phyloP scores from a whole-genome alignment of 2,113 vertebrate genomes.

The Athene noctua region DNA sequence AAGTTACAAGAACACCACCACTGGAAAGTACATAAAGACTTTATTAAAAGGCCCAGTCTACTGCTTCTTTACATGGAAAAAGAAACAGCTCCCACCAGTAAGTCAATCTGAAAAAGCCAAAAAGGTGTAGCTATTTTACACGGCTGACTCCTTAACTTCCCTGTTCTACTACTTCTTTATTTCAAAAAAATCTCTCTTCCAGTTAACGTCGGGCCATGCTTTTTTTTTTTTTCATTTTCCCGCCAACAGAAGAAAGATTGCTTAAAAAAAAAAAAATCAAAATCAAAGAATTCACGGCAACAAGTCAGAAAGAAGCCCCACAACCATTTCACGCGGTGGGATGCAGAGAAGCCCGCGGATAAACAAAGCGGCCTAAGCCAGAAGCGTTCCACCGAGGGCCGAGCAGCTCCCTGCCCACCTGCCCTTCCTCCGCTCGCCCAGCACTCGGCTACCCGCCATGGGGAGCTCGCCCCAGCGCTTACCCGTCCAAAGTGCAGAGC shows the following conservation, averaged over 20 bases:
- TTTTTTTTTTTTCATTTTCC: too few relatives aligned
- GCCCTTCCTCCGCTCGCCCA: not conserved
- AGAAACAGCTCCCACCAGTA: not conserved
- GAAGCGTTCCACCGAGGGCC: not conserved
- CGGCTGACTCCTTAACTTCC: not conserved
- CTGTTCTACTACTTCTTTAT: too few relatives aligned
- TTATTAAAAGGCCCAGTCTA: not conserved
- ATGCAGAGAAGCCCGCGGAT: not conserved
- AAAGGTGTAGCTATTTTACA: not conserved
- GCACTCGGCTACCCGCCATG: not conserved
- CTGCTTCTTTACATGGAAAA: not conserved
- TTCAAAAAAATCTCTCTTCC: not conserved
- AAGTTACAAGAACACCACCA: not conserved
- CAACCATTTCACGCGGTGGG: not conserved
- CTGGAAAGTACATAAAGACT: not conserved
- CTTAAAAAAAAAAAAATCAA: not conserved
- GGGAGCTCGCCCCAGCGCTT: not conserved
- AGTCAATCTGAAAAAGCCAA: not conserved
- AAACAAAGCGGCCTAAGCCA: not conserved
- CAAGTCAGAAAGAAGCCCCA: not conserved
- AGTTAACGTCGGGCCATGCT: not conserved
- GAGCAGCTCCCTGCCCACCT: not conserved
- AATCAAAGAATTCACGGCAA: too few relatives aligned
- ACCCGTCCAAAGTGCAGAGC: not conserved
- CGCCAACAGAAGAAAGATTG: accelerated